phyloP scores from a whole-genome alignment of 2,888 invertebrate genomes.

The Volucella zonaria region DNA sequence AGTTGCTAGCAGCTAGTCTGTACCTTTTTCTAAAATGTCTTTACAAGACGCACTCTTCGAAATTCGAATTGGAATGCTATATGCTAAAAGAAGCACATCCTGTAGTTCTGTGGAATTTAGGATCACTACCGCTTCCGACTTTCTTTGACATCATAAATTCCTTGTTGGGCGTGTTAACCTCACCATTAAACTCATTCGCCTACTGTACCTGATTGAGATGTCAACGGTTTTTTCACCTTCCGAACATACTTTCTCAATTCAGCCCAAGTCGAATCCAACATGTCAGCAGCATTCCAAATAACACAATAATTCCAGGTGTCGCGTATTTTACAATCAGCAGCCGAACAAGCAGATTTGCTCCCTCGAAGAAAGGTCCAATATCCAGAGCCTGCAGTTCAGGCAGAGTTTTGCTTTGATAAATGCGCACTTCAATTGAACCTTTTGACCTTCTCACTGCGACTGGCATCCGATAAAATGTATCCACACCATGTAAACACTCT shows the following conservation, averaged over 20 bases:
- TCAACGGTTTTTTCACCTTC: slow-evolving; percentile 13
- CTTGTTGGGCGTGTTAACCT: background rate
- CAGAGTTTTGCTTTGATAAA: slow-evolving; percentile 40
- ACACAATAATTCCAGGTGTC: slow-evolving; percentile 50
- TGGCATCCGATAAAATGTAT: background rate
- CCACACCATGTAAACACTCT: background rate
- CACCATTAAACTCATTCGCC: background rate
- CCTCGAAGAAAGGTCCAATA: slow-evolving; percentile 4
- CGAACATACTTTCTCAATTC: slow-evolving; percentile 63
- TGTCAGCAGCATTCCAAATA: slow-evolving; percentile 45
- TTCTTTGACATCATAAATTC: background rate
- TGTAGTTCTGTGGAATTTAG: too few species aligned
- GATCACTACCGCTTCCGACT: background rate
- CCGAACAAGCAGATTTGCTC: slow-evolving; percentile 3
- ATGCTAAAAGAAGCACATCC: too few species aligned
- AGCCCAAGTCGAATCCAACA: slow-evolving; percentile 26
- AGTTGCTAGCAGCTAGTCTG: too few species aligned
- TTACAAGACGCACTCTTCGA: too few species aligned
- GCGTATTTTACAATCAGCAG: slow-evolving; percentile 67
- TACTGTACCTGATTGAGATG: slow-evolving; percentile 32
- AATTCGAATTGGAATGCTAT: too few species aligned
- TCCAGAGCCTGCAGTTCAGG: background rate
- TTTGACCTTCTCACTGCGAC: slow-evolving; percentile 45
- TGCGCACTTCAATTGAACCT: slow-evolving; percentile 46
- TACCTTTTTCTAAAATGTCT: too few species aligned